Conservation (phyloP, 2,113 vertebrate genomes). For the Rhabdornis inornatus region DNA sequence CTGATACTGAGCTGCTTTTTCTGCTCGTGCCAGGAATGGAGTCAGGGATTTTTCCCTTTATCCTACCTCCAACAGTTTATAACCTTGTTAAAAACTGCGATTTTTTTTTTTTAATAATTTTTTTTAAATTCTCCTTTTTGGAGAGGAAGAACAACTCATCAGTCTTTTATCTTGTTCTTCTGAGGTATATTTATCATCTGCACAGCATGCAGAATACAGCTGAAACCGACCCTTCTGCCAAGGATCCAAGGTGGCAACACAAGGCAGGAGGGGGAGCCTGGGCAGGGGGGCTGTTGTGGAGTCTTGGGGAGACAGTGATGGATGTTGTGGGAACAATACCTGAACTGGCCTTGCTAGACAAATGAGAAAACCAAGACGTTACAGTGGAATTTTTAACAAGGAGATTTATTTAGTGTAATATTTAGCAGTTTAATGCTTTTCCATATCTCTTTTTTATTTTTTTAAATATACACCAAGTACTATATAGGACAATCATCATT, state of each 20-base stretch:
- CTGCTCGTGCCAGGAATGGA: neutral
- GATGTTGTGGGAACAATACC: neutral
- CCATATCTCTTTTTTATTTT: neutral
- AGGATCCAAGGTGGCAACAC: neutral
- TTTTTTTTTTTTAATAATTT: neutral
- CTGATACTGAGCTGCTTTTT: neutral
- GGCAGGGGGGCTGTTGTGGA: neutral
- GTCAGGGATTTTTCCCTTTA: neutral
- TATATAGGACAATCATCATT: neutral
- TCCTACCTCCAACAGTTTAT: neutral
- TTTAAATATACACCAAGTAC: neutral
- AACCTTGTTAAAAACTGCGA: neutral
- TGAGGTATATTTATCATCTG: neutral
- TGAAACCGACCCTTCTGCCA: neutral
- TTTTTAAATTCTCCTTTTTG: neutral
- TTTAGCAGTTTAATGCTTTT: neutral
- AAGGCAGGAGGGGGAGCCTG: neutral
- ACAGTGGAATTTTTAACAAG: neutral
- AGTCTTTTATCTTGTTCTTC: neutral
- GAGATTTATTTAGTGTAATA: neutral
- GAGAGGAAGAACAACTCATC: neutral
- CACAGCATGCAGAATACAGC: neutral
- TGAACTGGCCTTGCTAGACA: neutral
- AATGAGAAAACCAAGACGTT: neutral
- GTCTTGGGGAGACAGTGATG: neutral